phyloP scores from a whole-genome alignment of 2,888 invertebrate genomes.

The Pyrgus malvae region DNA sequence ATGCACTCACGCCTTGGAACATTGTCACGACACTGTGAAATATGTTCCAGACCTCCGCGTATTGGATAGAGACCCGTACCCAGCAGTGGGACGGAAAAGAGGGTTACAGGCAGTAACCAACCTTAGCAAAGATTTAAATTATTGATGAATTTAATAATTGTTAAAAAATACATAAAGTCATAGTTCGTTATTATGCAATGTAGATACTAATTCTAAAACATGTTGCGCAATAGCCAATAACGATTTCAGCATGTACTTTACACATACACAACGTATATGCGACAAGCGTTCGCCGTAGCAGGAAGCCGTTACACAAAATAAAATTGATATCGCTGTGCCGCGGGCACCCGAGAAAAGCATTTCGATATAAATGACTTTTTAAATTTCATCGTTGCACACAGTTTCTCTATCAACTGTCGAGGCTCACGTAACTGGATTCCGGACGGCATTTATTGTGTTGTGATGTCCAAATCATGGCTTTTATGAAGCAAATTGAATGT shows the following conservation, averaged over 20 bases:
- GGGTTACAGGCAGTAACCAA: too few relatives aligned
- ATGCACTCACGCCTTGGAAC: too few relatives aligned
- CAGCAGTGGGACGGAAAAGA: too few relatives aligned
- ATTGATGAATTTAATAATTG: too few relatives aligned
- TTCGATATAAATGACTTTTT: constrained; percentile 82
- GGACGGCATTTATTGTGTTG: constrained; percentile 76
- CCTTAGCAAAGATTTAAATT: too few relatives aligned
- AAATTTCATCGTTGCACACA: constrained; percentile 82
- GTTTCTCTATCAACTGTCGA: constrained; percentile 81
- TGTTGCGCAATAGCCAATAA: constrained; percentile 4
- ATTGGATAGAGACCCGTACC: too few relatives aligned
- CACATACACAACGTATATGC: constrained; percentile 35
- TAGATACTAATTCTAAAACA: constrained; percentile 6
- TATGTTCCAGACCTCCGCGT: too few relatives aligned
- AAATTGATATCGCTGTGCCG: constrained; percentile 77
- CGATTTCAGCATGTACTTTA: constrained; percentile 16
- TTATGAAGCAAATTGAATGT: constrained; percentile 60
- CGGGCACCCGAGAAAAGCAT: constrained; percentile 79
- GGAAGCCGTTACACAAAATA: constrained; percentile 76
- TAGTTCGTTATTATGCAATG: too few relatives aligned
- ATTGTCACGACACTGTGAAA: too few relatives aligned
- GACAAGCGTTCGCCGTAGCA: constrained; percentile 39
- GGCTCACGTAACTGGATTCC: constrained; percentile 76
- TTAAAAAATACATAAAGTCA: too few relatives aligned
- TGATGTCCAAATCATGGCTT: constrained; percentile 71